phyloP scores from a whole-genome alignment of 2,113 vertebrate species.

The Platichthys stellatus region DNA sequence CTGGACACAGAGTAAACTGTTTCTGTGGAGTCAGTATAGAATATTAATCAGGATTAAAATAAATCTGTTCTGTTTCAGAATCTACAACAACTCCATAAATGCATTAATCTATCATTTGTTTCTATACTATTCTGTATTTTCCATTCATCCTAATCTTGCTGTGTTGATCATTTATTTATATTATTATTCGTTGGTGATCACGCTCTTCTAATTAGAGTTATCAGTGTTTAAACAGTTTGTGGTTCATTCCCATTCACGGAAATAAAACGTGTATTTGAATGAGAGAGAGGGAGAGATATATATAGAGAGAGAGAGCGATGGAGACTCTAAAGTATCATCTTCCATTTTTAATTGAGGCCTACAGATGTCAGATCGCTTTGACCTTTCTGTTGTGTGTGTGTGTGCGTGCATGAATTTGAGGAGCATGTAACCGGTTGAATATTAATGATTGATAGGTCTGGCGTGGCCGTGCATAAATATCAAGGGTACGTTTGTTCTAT shows the following conservation, averaged over 20 bases:
- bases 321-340: slow-evolving; percentile 40
- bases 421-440: slow-evolving; percentile 59
- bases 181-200: neutral
- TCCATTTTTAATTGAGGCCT: slow-evolving; percentile 53
- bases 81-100: neutral
- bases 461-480: slow-evolving; percentile 69
- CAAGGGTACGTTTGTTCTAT: slow-evolving; percentile 32
- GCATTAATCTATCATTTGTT: neutral
- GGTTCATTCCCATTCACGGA: slow-evolving; percentile 7
- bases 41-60: neutral
- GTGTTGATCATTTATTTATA: slow-evolving; percentile 1
- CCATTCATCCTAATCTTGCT: neutral
- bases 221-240: slow-evolving; percentile 6
- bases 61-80: neutral
- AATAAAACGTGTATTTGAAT: slow-evolving; percentile 26
- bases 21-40: neutral
- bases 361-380: slow-evolving; percentile 60
- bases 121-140: neutral
- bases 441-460: slow-evolving; percentile 74
- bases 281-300: neutral
- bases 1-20: neutral
- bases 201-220: slow-evolving; percentile 5
- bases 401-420: slow-evolving; percentile 37
- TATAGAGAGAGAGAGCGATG: neutral
- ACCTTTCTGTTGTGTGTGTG: slow-evolving; percentile 61